Conservation (phyloP, 2,113 vertebrate genomes). For the Silurus glanis region DNA sequence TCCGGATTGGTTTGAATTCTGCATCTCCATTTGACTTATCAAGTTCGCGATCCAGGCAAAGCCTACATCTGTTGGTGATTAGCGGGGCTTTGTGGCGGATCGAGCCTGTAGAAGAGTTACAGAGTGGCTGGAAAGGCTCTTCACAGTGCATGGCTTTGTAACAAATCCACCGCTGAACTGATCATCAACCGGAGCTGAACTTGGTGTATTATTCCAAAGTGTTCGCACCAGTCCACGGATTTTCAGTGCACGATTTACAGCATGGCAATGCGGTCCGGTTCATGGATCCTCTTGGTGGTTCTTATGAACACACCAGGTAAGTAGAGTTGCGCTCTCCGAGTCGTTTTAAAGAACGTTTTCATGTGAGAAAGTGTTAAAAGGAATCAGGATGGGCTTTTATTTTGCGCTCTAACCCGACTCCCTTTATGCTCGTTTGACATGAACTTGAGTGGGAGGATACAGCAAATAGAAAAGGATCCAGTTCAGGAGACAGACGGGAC, state of each 20-base stretch:
- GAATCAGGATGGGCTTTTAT: too few species aligned
- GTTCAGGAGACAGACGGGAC: neutral
- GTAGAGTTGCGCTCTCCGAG: constrained; percentile 2
- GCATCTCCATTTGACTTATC: neutral
- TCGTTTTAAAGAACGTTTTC: too few species aligned
- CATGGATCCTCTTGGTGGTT: constrained; percentile 70
- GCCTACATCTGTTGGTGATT: constrained; percentile 14
- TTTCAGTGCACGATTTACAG: constrained; percentile 39
- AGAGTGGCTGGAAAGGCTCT: neutral
- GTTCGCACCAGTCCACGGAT: constrained; percentile 52
- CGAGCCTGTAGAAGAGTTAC: neutral
- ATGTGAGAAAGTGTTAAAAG: neutral
- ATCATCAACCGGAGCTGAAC: constrained; percentile 64
- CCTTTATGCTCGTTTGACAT: neutral
- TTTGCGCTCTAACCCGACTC: too few species aligned
- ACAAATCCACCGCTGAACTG: constrained; percentile 22
- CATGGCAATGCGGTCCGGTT: constrained; percentile 69
- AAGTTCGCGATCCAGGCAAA: neutral
- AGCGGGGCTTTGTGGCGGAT: constrained; percentile 24
- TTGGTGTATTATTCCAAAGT: constrained; percentile 65
- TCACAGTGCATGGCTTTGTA: constrained; percentile 10
- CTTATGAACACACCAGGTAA: constrained; percentile 71
- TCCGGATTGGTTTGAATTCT: constrained; percentile 1
- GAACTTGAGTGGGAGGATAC: neutral
- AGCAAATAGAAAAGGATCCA: neutral